Base-by-base conservation (phyloP, 2,888 invertebrate species). In the Tolmerus cingulatus region DNA sequence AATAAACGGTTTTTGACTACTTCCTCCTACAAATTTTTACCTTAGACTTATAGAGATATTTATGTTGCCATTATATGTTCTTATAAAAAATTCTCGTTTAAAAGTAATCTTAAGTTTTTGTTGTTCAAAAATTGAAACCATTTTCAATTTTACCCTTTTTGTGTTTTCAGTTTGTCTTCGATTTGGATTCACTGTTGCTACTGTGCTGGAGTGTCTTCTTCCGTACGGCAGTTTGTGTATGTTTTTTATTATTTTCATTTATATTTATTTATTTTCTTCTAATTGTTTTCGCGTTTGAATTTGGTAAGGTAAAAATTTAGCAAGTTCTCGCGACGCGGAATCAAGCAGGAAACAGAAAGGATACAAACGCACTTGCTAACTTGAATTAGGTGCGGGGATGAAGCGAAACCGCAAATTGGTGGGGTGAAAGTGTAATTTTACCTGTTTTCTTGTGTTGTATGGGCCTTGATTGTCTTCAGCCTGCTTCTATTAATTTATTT, bases 61-160 rank as follows among this genome's bases (percentile, higher is more conserved):
- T 86, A 77, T 77, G 76, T 81, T 46, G 40, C 23, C 78, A 82
- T 87, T 74, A 82, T 74, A 81, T 82, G 23, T 86, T 46, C 40
- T 81, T 81, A 81, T 87, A 87, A 77, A 87, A n/a, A 87, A 78
- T 55, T 37, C 37, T 51, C 79, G 5, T 57, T 78, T 87, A 87
- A 86, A 86, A 76, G 27, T 84, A 40, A 34, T 84, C 74, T 74
- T 84, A 74, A 74, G 30, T 79, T 85, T 82, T 87, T 86, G 16
- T 43, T 87, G 66, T 87, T 88, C 77, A 88, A 87, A 88, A 88
- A 88, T 88, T 88, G 88, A 88, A 88, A 88, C 88, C 88, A 88
- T 88, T 88, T 84, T 88, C 87, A 88, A 88, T 88, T 88, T 88
- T 88, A 88, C 88, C 88, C 88, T 88, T 88, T 87, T 77, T 87